Evolutionary conservation across 2,113 vertebrate genomes (phyloP).

Genomic region (Empidonax traillii): DNA sequence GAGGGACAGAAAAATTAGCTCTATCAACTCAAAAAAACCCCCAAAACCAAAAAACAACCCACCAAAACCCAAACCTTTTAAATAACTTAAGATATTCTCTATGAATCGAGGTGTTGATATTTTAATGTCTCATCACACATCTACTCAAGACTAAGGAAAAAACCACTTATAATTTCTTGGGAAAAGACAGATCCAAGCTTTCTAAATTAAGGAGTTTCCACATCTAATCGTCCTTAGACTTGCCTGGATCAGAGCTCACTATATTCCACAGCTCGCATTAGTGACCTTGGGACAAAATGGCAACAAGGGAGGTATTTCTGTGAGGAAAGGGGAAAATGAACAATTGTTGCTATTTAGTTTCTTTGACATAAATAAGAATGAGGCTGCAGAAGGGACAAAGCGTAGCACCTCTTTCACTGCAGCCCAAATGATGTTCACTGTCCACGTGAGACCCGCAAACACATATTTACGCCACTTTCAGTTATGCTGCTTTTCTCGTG

Average conservation of each 20-base stretch:
- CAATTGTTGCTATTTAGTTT: not conserved
- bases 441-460: not conserved
- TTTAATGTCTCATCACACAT: not conserved
- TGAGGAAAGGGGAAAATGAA: not conserved
- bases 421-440: not conserved
- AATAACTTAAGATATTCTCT: not conserved
- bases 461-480: rapidly evolving
- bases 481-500: not conserved
- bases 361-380: not conserved
- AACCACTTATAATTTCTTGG: not conserved
- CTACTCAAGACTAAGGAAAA: not conserved
- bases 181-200: not conserved
- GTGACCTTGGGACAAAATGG: not conserved
- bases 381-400: not conserved
- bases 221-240: not conserved
- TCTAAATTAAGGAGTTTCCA: not conserved
- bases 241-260: not conserved
- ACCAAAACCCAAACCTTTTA: not conserved
- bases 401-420: not conserved
- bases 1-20: not conserved
- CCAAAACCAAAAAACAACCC: not conserved
- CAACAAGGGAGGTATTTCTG: not conserved
- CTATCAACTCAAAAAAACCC: not conserved
- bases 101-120: not conserved
- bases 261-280: not conserved